Evolutionary conservation across 2,113 vertebrate genomes (phyloP), one percentile per base, ranked within the genome.

Genomic region (Talpa occidentalis): DNA sequence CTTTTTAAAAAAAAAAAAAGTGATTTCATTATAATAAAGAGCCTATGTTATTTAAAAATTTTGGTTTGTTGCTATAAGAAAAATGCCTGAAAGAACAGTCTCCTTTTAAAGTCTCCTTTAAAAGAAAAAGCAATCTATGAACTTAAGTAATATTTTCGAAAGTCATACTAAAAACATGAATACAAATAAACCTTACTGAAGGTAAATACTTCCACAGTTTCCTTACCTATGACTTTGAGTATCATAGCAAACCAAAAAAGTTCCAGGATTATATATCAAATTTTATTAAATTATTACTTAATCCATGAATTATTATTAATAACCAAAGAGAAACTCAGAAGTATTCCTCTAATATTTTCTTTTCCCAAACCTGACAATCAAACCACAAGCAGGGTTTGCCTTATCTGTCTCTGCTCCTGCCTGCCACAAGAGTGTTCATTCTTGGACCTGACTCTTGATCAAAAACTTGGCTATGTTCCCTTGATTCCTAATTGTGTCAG

Each of bases 1-100:
- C 73, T 94, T 69, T 52, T 73, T 74, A 54, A 82, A n/a, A n/a
- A n/a, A n/a, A n/a, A n/a, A n/a, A n/a, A n/a, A 93, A 44, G 3
- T 49, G 70, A 77, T 66, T 94, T 87, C 67, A 59, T 79, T 76
- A 67, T 82, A 80, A 52, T 6, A 22, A 56, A 82, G 22, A 78
- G 22, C n/a, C n/a, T n/a, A n/a, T 76, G 28, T 56, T 21, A 78
- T 47, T 12, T 32, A 28, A 82, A 59, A 90, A 60, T 52, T 5
- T 44, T 32, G 3, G 4, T 24, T 80, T 74, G 35, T 21, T 47
- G 44, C 52, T 87, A 72, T 59, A 5, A 86, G 56, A 32, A 70
- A 4, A 86, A 86, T 35, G 10, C 6, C 26, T 80, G 4, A 14
- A 92, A 83, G 22, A 80, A 16, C 24, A 52, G 60, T 3, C 32